A percentile compares a stretch with the other conserved stretches of the same genome.
These are phyloP conservation scores for Eleutherodactylus coqui DNA, from an alignment of 2,797 vertebrate species.

Conservation along the genomic window DNA sequence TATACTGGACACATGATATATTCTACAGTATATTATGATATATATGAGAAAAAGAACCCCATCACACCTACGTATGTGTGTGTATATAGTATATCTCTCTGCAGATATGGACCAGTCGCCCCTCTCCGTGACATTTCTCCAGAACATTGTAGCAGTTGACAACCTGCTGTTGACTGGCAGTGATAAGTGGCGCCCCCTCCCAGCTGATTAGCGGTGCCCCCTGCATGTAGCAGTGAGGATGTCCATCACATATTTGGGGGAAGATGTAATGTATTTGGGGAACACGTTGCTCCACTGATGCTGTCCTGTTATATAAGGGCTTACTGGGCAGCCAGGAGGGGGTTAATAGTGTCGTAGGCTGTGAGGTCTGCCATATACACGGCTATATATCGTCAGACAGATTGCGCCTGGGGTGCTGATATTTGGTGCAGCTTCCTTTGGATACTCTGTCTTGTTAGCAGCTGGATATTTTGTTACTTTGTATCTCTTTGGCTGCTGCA, in stretches of 20 bases:
- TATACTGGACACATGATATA: no score
- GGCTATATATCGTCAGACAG: background rate
- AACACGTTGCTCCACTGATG: no score
- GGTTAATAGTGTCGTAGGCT: background rate
- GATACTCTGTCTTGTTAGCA: background rate
- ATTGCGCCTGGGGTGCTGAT: background rate
- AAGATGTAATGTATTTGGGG: no score
- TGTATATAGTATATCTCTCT: no score
- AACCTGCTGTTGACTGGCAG: no score
- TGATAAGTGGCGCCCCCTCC: background rate
- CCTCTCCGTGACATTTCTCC: no score
- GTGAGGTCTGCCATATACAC: background rate
- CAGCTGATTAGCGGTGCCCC: no score
- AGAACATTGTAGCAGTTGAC: no score
- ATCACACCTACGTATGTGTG: no score
- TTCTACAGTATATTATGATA: no score
- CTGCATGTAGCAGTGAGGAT: background rate
- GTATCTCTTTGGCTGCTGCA: conserved; percentile 33
- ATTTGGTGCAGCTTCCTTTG: background rate
- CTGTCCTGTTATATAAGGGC: background rate
- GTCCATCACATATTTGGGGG: background rate
- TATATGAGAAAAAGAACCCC: no score
- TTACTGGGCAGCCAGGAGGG: background rate
- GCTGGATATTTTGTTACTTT: background rate
- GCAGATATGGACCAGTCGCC: no score